phyloP scores from a whole-genome alignment of 2,113 vertebrate species.

The Cynopterus brachyotis region DNA sequence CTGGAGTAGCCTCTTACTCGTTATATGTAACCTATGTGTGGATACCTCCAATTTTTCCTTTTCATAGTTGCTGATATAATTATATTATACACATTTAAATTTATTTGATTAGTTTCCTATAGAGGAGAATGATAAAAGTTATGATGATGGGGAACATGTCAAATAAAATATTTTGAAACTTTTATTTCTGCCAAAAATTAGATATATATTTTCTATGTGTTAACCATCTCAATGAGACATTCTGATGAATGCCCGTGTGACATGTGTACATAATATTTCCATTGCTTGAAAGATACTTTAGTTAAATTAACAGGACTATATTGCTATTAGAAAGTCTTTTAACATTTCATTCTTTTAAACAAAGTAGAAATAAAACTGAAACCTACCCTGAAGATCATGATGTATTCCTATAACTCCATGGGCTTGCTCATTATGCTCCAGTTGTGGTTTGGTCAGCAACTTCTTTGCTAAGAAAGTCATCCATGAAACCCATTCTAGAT shows the following conservation, averaged over 20 bases:
- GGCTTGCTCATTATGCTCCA: background rate
- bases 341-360: constrained; percentile 16
- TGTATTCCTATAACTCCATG: background rate
- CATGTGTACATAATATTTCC: background rate
- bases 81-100: background rate
- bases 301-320: background rate
- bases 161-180: background rate
- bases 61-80: background rate
- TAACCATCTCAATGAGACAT: background rate
- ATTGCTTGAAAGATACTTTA: background rate
- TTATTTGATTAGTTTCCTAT: background rate
- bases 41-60: background rate
- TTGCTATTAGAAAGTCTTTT: background rate
- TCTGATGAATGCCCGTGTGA: background rate
- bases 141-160: background rate
- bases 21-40: background rate
- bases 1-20: background rate
- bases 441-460: background rate
- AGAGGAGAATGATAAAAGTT: background rate
- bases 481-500: background rate
- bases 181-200: background rate
- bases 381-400: background rate
- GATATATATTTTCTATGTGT: background rate
- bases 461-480: constrained; percentile 17
- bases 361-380: background rate